Evolutionary conservation across 1,140 invertebrate genomes (phyloP), one percentile per base, ranked within the genome.

Genomic region (Maniola jurtina): DNA sequence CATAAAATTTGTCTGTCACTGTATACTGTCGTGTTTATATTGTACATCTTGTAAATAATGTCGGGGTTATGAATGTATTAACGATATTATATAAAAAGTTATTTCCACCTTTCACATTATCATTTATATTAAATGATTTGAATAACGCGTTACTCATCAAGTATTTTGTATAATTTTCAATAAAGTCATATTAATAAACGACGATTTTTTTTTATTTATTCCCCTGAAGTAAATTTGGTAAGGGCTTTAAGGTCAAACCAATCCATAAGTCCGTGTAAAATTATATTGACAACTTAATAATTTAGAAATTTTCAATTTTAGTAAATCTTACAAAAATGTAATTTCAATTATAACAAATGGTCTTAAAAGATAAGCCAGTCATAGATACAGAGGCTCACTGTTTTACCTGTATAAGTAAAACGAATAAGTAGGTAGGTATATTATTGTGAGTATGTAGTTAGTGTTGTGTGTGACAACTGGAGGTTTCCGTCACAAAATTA

Each of bases 151-250:
- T 80, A 77, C 80, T 78, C 73, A 82, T 83, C 76, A 50, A 80
- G 71, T 63, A 58, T 77, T 74, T 83, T 78, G 78, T 87, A 79
- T 87, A 71, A 81, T 85, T 86, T 86, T 65, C 76, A 83, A 83
- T 76, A 78, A 81, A 81, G 73, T 79, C 65, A 77, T 78, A 76
- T 65, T 71, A 70, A 45, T 66, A 66, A 64, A 66, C 34, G 25
- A 34, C 6, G 10, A 34, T 5, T 55, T 55, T 45, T 64, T n/a
- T 54, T 45, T 56, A 34, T 50, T 50, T 50, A 50, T 50, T 8
- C 48, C 48, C 48, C 14, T 50, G 7, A 1, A 0, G 14, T 8
- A 15, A 25, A 0, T 50, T 6, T 6, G 45, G 1, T 42, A 8
- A 42, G 14, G 45, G 8, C 10, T 4, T 40, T 11, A 6, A 40